Evolutionary conservation across 2,797 vertebrate genomes (phyloP).

Genomic region (Mallotus villosus): DNA sequence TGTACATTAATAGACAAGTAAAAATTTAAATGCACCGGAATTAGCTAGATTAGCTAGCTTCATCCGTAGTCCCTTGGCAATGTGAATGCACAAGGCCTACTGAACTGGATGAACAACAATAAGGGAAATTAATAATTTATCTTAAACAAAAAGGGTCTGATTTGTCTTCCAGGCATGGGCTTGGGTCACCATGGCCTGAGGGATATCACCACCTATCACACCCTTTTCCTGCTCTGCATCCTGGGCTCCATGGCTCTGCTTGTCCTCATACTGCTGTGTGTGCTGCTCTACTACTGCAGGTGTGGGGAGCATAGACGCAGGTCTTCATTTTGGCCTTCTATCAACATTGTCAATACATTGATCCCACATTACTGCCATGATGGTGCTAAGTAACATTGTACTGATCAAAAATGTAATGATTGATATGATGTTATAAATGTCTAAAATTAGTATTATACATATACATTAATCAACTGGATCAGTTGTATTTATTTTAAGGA

Average conservation of each 20-base stretch:
- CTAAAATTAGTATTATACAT: too few species aligned
- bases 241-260: conserved; percentile 90
- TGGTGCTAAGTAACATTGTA: background rate
- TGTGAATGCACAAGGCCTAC: too few species aligned
- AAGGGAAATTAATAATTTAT: background rate
- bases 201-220: conserved; percentile 95
- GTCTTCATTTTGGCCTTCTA: conserved; percentile 50
- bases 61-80: too few species aligned
- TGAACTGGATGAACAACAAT: too few species aligned
- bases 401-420: background rate
- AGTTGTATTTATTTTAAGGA: too few species aligned
- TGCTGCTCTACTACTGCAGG: conserved; percentile 98
- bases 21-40: too few species aligned
- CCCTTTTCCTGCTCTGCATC: conserved; percentile 95
- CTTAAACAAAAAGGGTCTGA: background rate
- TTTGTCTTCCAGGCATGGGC: conserved; percentile 63
- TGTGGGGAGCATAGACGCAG: conserved; percentile 65
- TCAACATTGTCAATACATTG: conserved; percentile 1
- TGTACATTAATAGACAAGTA: too few species aligned
- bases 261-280: conserved; percentile 91
- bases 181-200: conserved; percentile 81
- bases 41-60: too few species aligned
- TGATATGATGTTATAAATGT: background rate
- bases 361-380: background rate
- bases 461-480: too few species aligned